A percentile compares a stretch with the other conserved stretches of the same genome.
These are phyloP conservation scores for Hapalemur alaotrensis DNA, from an alignment of 2,797 vertebrate genomes.

Conservation along the genomic window DNA sequence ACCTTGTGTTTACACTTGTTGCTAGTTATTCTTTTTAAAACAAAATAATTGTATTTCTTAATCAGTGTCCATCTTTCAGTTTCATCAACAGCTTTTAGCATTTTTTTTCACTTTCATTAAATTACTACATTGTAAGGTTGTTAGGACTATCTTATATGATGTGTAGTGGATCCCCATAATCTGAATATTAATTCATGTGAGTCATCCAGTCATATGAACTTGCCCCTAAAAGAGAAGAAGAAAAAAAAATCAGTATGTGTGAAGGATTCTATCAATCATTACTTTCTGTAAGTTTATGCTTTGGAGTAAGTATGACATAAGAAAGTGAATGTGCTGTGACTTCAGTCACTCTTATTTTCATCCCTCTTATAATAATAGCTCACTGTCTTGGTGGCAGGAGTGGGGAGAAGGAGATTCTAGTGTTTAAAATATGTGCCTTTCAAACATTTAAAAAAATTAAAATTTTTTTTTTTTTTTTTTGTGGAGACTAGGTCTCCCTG, in stretches of 20 bases:
- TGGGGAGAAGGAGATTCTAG: neutral
- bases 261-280: neutral
- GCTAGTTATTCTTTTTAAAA: neutral
- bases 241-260: neutral
- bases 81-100: slow-evolving; percentile 14
- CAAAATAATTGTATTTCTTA: neutral
- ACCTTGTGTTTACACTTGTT: slow-evolving; percentile 33
- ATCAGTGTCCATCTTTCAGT: slow-evolving; percentile 5
- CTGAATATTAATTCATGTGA: slow-evolving; percentile 28
- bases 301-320: neutral
- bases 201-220: neutral
- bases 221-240: neutral
- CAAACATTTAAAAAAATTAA: neutral
- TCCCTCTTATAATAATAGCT: neutral
- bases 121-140: neutral
- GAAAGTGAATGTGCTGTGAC: neutral
- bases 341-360: slow-evolving; percentile 6
- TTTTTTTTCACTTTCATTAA: slow-evolving; percentile 21
- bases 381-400: neutral
- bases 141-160: neutral
- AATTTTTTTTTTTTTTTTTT: neutral
- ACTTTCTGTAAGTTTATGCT: neutral
- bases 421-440: neutral
- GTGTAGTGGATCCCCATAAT: neutral
- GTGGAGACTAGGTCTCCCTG: neutral